These are phyloP conservation scores for Castor canadensis DNA, from an alignment of 2,113 vertebrate genomes.

Conservation along the genomic window DNA sequence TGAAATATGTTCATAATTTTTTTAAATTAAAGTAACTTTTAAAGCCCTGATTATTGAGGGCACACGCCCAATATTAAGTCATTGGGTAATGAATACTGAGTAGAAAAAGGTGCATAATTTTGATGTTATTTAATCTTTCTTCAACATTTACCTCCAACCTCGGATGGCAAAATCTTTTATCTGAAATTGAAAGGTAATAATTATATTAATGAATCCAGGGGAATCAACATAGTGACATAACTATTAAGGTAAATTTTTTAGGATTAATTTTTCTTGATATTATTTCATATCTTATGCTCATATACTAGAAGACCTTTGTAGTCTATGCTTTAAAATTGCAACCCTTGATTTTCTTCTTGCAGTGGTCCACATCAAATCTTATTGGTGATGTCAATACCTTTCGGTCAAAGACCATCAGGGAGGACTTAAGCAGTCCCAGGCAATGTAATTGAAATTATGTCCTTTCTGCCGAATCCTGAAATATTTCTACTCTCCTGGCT, in stretches of 20 bases:
- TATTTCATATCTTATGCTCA: neutral
- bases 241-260: neutral
- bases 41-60: slow-evolving; percentile 30
- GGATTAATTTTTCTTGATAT: slow-evolving; percentile 25
- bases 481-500: neutral
- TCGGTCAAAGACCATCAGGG: neutral
- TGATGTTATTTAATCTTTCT: slow-evolving; percentile 47
- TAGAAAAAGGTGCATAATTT: neutral
- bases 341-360: slow-evolving; percentile 15
- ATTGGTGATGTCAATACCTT: neutral
- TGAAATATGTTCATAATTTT: slow-evolving; percentile 35
- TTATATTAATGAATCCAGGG: slow-evolving; percentile 42
- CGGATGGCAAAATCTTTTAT: slow-evolving; percentile 38
- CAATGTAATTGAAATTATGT: neutral
- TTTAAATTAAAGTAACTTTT: neutral
- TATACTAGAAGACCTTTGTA: neutral
- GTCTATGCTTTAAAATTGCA: neutral
- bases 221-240: slow-evolving; percentile 23
- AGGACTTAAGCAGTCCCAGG: neutral
- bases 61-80: slow-evolving; percentile 21
- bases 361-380: neutral
- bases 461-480: slow-evolving; percentile 29
- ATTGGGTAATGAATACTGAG: slow-evolving; percentile 33
- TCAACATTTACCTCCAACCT: slow-evolving; percentile 48
- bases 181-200: slow-evolving; percentile 42